Percentiles rank a stretch among this genome's conserved stretches.
Evolutionary conservation across 2,888 invertebrate species (phyloP).

Genomic region (Leptura quadrifasciata): DNA sequence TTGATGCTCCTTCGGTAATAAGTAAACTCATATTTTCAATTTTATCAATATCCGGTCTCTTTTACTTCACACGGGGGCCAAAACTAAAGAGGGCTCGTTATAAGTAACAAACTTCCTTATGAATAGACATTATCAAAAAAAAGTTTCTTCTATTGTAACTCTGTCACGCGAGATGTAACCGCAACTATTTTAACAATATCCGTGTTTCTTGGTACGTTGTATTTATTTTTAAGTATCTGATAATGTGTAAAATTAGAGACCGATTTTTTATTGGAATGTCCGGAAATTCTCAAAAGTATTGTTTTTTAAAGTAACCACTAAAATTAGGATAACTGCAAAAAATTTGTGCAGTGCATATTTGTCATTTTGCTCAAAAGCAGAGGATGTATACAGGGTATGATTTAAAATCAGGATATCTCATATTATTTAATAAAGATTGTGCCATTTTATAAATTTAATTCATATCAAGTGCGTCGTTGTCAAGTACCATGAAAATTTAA

Average conservation of each 20-base stretch:
- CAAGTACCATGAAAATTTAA: no score
- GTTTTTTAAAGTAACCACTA: no score
- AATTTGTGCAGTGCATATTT: no score
- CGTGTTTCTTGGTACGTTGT: slow-evolving; percentile 13
- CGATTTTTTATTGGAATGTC: not conserved
- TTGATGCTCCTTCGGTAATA: slow-evolving; percentile 39
- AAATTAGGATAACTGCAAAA: no score
- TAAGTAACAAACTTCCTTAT: slow-evolving; percentile 23
- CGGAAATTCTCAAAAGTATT: not conserved
- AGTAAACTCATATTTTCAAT: slow-evolving; percentile 44
- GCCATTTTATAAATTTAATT: no score
- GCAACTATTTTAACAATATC: slow-evolving; percentile 35
- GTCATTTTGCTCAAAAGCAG: no score
- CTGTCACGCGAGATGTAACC: slow-evolving; percentile 27
- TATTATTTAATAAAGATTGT: no score
- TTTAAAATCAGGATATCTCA: no score
- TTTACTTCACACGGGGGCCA: slow-evolving; percentile 40
- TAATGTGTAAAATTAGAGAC: slow-evolving; percentile 14
- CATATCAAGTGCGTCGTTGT: no score
- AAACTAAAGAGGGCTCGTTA: slow-evolving; percentile 23
- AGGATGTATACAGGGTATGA: no score
- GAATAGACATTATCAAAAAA: slow-evolving; percentile 14
- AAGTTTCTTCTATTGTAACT: slow-evolving; percentile 7
- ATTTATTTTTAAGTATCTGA: slow-evolving; percentile 17
- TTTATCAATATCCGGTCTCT: slow-evolving; percentile 41